Evolutionary conservation across 2,888 invertebrate species (phyloP).

Genomic region (Sinelater perroti): DNA sequence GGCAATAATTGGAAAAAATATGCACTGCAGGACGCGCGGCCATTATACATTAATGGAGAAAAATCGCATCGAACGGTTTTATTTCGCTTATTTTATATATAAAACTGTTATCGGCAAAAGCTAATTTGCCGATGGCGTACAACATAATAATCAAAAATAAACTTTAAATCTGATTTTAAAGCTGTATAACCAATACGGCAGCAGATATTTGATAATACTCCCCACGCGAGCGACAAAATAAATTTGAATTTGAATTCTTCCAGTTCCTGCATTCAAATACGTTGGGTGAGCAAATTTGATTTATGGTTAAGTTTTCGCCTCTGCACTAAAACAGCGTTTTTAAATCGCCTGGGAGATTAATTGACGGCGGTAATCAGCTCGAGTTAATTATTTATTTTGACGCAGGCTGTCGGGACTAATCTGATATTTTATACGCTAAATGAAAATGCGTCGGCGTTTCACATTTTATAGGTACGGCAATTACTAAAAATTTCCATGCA

Average conservation of each 20-base stretch:
- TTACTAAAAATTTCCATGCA: no score
- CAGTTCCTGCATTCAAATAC: constrained; percentile 11
- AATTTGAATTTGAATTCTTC: constrained; percentile 25
- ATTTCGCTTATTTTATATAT: no score
- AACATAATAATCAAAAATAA: no score
- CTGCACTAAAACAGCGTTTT: constrained; percentile 1
- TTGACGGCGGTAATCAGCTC: background rate
- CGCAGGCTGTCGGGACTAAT: background rate
- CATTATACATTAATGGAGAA: no score
- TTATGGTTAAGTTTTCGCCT: constrained; percentile 5
- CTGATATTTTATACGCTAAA: background rate
- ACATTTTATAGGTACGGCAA: background rate
- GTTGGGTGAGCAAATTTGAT: constrained; percentile 13
- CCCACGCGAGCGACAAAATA: constrained; percentile 12
- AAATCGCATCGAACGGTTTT: no score
- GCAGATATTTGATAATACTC: constrained; percentile 22
- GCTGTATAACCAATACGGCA: constrained; percentile 22
- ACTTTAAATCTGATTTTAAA: constrained; percentile 29
- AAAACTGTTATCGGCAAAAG: no score
- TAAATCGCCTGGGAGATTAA: constrained; percentile 2
- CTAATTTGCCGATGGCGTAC: no score
- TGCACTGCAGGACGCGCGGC: no score
- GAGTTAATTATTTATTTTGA: background rate
- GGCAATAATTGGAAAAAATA: no score
- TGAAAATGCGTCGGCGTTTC: background rate